These are phyloP conservation scores for Microcebus jonahi DNA, from an alignment of 2,113 vertebrate genomes.

Conservation along the genomic window DNA sequence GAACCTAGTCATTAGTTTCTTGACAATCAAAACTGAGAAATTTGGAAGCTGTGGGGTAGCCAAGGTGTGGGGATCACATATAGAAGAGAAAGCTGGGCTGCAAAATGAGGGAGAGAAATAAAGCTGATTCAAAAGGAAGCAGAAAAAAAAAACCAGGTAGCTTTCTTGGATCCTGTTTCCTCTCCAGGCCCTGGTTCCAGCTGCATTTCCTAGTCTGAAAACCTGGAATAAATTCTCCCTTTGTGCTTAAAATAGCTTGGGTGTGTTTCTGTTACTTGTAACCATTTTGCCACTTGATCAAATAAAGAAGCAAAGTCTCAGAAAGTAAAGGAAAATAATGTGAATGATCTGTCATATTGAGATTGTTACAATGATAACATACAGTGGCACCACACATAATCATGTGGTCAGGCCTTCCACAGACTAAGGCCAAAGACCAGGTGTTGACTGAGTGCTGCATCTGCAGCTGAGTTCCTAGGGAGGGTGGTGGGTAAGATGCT, in stretches of 20 bases:
- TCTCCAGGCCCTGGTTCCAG: background rate
- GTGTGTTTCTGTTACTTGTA: background rate
- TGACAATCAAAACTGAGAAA: background rate
- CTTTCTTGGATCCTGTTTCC: background rate
- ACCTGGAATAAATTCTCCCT: background rate
- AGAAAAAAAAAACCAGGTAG: background rate
- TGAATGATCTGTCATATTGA: background rate
- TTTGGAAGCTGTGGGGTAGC: background rate
- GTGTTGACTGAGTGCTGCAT: no score
- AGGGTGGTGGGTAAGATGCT: rapidly evolving
- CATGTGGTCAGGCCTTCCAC: background rate
- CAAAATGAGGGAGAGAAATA: background rate
- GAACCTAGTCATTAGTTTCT: background rate
- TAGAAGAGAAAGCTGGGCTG: background rate
- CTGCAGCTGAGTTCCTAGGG: background rate
- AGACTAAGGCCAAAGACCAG: background rate
- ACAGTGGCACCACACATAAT: background rate
- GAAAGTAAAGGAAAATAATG: background rate
- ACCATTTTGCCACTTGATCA: background rate
- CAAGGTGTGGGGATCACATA: background rate
- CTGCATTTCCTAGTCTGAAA: background rate
- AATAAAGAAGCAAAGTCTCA: background rate
- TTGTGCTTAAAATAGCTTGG: background rate
- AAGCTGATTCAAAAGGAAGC: background rate
- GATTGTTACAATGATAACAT: background rate